Percentiles rank a stretch among this genome's conserved stretches.
Conservation (phyloP, 2,888 invertebrate species). For the Sinohyriopsis cumingii region DNA sequence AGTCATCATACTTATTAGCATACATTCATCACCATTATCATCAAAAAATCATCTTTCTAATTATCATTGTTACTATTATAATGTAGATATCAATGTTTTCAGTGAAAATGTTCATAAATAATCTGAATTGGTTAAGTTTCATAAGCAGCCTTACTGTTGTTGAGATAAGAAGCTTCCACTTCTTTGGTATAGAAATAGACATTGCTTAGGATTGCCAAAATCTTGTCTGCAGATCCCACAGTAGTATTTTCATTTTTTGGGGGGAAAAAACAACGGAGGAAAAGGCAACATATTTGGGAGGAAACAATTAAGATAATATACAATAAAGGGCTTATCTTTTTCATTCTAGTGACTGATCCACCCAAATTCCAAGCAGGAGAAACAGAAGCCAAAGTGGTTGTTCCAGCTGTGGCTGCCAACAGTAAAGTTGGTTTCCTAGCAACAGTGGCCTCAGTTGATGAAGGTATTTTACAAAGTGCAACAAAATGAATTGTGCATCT, state of each 20-base stretch:
- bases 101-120: too few species aligned
- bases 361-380: constrained; percentile 53
- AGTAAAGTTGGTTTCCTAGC: constrained; percentile 62
- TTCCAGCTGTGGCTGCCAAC: constrained; percentile 65
- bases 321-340: neutral
- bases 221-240: too few species aligned
- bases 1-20: too few species aligned
- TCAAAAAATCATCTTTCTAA: too few species aligned
- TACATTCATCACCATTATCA: too few species aligned
- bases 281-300: too few species aligned
- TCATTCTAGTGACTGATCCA: constrained; percentile 57
- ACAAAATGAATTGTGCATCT: neutral
- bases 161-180: neutral
- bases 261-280: too few species aligned
- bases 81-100: too few species aligned
- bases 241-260: too few species aligned
- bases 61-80: too few species aligned
- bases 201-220: too few species aligned
- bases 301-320: neutral
- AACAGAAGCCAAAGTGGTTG: constrained; percentile 55
- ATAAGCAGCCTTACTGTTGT: neutral
- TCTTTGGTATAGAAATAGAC: constrained; percentile 1
- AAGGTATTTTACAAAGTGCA: constrained; percentile 45
- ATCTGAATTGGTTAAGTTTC: too few species aligned
- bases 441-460: constrained; percentile 55